Conservation (phyloP, 2,797 vertebrate genomes). For the Scarus forsteni region DNA sequence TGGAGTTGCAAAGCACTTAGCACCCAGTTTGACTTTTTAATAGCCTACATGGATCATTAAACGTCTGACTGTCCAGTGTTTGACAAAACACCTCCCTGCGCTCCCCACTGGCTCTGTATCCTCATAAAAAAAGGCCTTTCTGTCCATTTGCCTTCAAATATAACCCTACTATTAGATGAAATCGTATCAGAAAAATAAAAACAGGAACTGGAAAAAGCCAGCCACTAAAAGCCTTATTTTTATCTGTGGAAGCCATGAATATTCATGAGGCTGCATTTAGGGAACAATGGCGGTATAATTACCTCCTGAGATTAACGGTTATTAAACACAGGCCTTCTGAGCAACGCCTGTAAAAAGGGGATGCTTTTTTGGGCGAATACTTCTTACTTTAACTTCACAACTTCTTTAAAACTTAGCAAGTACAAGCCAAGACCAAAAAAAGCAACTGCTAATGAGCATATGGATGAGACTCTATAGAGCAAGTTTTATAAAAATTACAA, state of each 20-base stretch:
- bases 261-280: conserved; percentile 46
- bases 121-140: conserved; percentile 58
- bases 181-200: conserved; percentile 32
- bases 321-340: conserved; percentile 31
- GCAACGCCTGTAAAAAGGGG: neutral
- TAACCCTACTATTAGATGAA: conserved; percentile 32
- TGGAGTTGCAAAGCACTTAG: conserved; percentile 62
- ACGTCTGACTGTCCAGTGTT: conserved; percentile 57
- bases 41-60: conserved; percentile 74
- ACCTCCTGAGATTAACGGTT: conserved; percentile 37
- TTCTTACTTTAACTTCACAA: conserved; percentile 6
- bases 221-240: conserved; percentile 42
- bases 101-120: conserved; percentile 25
- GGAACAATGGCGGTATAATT: conserved; percentile 52
- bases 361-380: conserved; percentile 16
- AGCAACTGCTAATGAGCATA: conserved; percentile 1
- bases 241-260: conserved; percentile 36
- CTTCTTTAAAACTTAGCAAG: neutral
- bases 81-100: conserved; percentile 46
- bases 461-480: neutral
- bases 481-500: conserved; percentile 6
- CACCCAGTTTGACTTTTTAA: conserved; percentile 68
- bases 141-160: conserved; percentile 48
- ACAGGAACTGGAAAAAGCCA: conserved; percentile 10
- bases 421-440: neutral